Evolutionary conservation across 2,888 invertebrate genomes (phyloP).

Genomic region (Halocaridina rubra): DNA sequence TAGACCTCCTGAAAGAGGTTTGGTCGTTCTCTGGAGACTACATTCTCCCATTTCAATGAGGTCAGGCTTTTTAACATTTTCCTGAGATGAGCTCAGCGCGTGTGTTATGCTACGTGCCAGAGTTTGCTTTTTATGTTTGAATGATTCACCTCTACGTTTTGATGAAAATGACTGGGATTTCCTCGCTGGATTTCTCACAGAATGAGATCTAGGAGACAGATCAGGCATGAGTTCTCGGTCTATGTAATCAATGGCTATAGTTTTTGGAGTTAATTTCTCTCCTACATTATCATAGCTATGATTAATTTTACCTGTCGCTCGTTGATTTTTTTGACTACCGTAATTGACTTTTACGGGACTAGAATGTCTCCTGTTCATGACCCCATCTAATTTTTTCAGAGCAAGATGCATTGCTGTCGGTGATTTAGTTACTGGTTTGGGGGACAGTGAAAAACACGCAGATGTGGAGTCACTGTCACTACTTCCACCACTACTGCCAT

Average conservation of each 20-base stretch:
- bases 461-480: constrained; percentile 22
- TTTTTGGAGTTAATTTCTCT: background rate
- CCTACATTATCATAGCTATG: background rate
- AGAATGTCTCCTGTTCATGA: constrained; percentile 28
- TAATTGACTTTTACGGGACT: constrained; percentile 45
- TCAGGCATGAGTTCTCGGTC: constrained; percentile 42
- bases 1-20: background rate
- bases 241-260: constrained; percentile 20
- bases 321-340: background rate
- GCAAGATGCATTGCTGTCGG: constrained; percentile 28
- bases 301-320: constrained; percentile 9
- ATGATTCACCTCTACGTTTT: constrained; percentile 38
- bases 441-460: constrained; percentile 31
- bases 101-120: constrained; percentile 36
- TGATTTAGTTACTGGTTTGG: constrained; percentile 26
- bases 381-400: constrained; percentile 39
- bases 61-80: background rate
- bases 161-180: constrained; percentile 17
- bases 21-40: background rate
- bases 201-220: constrained; percentile 20
- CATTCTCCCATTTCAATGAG: background rate
- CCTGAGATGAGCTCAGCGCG: background rate
- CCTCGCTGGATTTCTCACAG: constrained; percentile 9
- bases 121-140: constrained; percentile 35
- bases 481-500: constrained; percentile 5